These are phyloP conservation scores for Gila orcuttii DNA, from an alignment of 2,113 vertebrate genomes.

Conservation along the genomic window DNA sequence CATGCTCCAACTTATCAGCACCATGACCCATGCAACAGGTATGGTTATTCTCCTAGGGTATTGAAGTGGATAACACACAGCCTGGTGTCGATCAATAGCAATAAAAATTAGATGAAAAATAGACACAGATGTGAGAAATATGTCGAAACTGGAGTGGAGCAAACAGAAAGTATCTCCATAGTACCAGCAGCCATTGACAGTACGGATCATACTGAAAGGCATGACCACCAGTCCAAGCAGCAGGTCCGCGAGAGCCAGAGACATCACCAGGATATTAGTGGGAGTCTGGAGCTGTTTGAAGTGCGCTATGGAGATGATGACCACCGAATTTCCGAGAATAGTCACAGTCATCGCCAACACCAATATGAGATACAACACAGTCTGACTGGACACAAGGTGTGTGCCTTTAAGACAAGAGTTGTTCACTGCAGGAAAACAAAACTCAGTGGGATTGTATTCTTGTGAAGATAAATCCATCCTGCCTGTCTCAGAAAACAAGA, in stretches of 20 bases:
- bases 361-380: conserved; percentile 60
- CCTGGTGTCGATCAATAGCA: conserved; percentile 61
- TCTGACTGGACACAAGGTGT: conserved; percentile 49
- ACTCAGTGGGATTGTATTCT: not conserved
- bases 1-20: conserved; percentile 53
- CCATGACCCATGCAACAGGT: conserved; percentile 54
- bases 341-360: conserved; percentile 57
- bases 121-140: conserved; percentile 63
- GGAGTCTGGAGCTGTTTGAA: conserved; percentile 70
- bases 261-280: conserved; percentile 67
- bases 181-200: conserved; percentile 67
- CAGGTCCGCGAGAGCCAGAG: conserved; percentile 67
- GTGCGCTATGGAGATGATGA: conserved; percentile 65
- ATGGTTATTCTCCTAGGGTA: conserved; percentile 58
- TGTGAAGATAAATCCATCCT: not conserved
- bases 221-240: conserved; percentile 63
- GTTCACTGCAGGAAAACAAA: conserved; percentile 68
- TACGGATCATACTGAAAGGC: conserved; percentile 63
- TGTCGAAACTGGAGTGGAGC: conserved; percentile 61
- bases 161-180: conserved; percentile 64
- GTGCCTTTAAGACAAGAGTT: conserved; percentile 67
- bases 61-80: conserved; percentile 60
- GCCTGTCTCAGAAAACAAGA: not conserved
- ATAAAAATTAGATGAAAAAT: conserved; percentile 68
- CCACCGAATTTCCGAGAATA: conserved; percentile 63